Evolutionary conservation across 1,140 invertebrate species (phyloP).

Genomic region (Macrotrachela quadricornifera): DNA sequence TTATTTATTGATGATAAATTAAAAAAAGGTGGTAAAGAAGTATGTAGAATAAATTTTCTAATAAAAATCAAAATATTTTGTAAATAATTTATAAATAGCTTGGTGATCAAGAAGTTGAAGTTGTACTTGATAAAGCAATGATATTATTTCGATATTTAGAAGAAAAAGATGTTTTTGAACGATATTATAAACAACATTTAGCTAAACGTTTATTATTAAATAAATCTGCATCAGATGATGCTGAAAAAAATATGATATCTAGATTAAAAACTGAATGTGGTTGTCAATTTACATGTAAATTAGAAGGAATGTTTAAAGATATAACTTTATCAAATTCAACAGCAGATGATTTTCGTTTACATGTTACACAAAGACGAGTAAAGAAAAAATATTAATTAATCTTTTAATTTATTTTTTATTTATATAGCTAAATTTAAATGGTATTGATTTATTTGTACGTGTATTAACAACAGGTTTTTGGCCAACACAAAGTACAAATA

Average conservation of each 20-base stretch:
- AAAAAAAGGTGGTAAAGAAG: constrained; percentile 57
- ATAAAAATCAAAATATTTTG: too few species aligned
- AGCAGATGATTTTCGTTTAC: background rate
- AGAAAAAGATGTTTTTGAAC: constrained; percentile 98
- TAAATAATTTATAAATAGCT: background rate
- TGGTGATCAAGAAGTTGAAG: constrained; percentile 79
- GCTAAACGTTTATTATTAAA: constrained; percentile 86
- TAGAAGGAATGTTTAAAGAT: constrained; percentile 99
- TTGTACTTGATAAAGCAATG: constrained; percentile 94
- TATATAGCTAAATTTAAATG: constrained; percentile 36
- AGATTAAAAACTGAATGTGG: constrained; percentile 99
- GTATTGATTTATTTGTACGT: constrained; percentile 80
- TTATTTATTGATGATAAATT: constrained; percentile 99
- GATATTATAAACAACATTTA: constrained; percentile 97
- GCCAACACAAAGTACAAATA: constrained; percentile 69
- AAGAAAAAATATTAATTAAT: constrained; percentile 40
- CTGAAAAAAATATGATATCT: constrained; percentile 99
- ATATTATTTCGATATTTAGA: constrained; percentile 96
- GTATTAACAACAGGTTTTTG: constrained; percentile 96
- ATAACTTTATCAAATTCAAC: constrained; percentile 98
- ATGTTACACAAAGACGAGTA: constrained; percentile 33
- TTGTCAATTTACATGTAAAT: constrained; percentile 95
- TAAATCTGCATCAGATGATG: constrained; percentile 94
- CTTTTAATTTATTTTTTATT: background rate
- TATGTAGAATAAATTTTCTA: too few species aligned